A percentile compares a stretch with the other conserved stretches of the same genome.
Evolutionary conservation across 2,797 vertebrate species (phyloP).

Genomic region (Gobionotothen gibberifrons): DNA sequence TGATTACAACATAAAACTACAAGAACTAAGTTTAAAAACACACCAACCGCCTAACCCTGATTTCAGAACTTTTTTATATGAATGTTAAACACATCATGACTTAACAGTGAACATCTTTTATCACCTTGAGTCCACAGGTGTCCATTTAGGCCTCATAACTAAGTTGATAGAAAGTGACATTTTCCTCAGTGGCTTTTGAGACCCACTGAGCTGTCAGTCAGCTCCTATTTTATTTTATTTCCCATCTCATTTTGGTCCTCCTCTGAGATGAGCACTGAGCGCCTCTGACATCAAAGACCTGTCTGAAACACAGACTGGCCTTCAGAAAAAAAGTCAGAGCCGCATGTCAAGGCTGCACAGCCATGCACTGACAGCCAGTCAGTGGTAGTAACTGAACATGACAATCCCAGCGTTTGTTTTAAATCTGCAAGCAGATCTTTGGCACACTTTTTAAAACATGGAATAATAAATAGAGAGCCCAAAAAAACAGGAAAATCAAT

Average conservation of each 20-base stretch:
- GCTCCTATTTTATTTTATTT: constrained; percentile 70
- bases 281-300: constrained; percentile 68
- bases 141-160: constrained; percentile 51
- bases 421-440: constrained; percentile 26
- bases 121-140: constrained; percentile 47
- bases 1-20: neutral
- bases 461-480: constrained; percentile 1
- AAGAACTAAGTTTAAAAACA: neutral
- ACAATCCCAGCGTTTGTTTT: constrained; percentile 51
- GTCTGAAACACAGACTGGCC: constrained; percentile 62
- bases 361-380: constrained; percentile 41
- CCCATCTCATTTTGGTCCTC: constrained; percentile 63
- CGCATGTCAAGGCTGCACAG: constrained; percentile 42
- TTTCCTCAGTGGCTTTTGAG: constrained; percentile 69
- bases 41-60: neutral
- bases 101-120: constrained; percentile 24
- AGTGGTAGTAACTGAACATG: constrained; percentile 60
- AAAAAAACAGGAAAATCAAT: neutral
- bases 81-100: constrained; percentile 22
- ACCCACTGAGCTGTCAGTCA: constrained; percentile 70
- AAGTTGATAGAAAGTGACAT: constrained; percentile 66
- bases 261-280: constrained; percentile 58
- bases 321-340: constrained; percentile 61
- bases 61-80: constrained; percentile 10
- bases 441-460: constrained; percentile 12